Conservation (phyloP, 2,888 invertebrate genomes). For the Thereva nobilitata region DNA sequence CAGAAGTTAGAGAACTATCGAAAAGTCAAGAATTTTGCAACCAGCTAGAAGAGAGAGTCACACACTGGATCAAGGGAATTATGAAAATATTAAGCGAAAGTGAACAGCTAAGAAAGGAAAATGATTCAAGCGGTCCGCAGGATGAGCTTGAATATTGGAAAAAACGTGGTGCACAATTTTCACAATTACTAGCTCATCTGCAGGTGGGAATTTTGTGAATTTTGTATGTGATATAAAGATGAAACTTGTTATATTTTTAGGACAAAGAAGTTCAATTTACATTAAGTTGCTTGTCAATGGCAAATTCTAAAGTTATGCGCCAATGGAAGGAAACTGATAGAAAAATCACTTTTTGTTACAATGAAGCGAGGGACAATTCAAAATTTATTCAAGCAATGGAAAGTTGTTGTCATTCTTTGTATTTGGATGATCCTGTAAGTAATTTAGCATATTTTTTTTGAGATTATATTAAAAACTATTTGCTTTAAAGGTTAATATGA, state of each 20-base stretch:
- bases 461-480: conserved; percentile 43
- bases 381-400: conserved; percentile 94
- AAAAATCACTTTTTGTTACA: conserved; percentile 91
- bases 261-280: conserved; percentile 78
- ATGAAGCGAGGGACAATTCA: conserved; percentile 94
- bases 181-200: conserved; percentile 78
- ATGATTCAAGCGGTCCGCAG: conserved; percentile 89
- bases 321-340: conserved; percentile 84
- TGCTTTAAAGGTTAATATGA: conserved; percentile 68
- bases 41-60: conserved; percentile 73
- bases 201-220: conserved; percentile 58
- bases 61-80: conserved; percentile 77
- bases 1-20: conserved; percentile 72
- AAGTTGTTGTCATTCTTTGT: conserved; percentile 90
- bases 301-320: conserved; percentile 77
- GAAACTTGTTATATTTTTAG: conserved; percentile 51
- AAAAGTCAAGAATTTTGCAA: conserved; percentile 68
- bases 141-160: conserved; percentile 98
- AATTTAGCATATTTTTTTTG: conserved; percentile 13
- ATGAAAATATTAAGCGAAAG: conserved; percentile 87
- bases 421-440: conserved; percentile 84
- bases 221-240: not conserved
- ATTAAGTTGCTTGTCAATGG: conserved; percentile 73
- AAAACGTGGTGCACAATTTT: conserved; percentile 90
- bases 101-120: conserved; percentile 88